Conservation (phyloP, 2,113 vertebrate species). For the Monopterus albus region DNA sequence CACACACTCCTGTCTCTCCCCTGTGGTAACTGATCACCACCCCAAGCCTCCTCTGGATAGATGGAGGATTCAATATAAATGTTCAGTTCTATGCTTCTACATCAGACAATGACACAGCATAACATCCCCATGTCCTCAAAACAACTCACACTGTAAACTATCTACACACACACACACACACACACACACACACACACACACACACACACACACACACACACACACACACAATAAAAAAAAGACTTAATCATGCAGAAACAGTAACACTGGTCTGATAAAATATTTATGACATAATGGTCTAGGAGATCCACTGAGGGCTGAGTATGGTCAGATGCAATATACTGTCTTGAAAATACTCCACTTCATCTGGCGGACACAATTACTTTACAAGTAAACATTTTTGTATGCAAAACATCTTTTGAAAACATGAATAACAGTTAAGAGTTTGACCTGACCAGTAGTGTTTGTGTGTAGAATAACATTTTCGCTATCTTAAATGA, state of each 20-base stretch:
- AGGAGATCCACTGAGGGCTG: not conserved
- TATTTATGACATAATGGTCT: not conserved
- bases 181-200: too few relatives aligned
- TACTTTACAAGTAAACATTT: not conserved
- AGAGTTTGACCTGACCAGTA: too few relatives aligned
- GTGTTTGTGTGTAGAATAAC: not conserved
- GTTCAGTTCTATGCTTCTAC: slow-evolving; percentile 2
- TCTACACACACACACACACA: not conserved
- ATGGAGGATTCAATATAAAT: slow-evolving; percentile 29
- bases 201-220: not conserved
- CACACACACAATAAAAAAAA: not conserved
- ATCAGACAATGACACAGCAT: not conserved
- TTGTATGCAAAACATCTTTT: not conserved
- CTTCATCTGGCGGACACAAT: not conserved
- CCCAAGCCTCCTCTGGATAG: not conserved
- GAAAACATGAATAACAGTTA: too few relatives aligned
- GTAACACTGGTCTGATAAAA: not conserved
- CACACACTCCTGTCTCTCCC: not conserved
- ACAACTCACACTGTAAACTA: not conserved
- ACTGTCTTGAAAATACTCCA: too few relatives aligned
- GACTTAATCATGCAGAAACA: not conserved
- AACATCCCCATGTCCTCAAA: not conserved
- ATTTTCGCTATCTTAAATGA: too few relatives aligned
- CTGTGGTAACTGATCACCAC: not conserved
- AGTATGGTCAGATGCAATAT: slow-evolving; percentile 3